Conservation (phyloP, 2,888 invertebrate species). For the Callyntrura guangdongensis region DNA sequence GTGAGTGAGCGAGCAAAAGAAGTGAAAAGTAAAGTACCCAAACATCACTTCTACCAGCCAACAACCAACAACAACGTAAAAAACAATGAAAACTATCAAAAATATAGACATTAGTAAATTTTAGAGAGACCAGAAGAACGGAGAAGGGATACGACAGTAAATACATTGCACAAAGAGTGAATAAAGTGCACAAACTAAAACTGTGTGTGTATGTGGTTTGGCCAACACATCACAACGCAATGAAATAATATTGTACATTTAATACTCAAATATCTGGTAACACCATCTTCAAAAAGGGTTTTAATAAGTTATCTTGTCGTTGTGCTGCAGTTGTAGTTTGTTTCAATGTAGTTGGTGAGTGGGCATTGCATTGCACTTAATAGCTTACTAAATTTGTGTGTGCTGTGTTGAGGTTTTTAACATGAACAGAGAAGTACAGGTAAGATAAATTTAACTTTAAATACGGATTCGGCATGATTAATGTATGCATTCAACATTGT, state of each 20-base stretch:
- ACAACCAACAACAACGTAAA: not conserved
- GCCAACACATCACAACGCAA: too few species aligned
- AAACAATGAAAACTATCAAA: not conserved
- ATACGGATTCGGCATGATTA: not conserved
- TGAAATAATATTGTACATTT: conserved; percentile 1
- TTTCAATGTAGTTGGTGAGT: not conserved
- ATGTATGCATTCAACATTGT: not conserved
- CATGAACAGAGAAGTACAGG: not conserved
- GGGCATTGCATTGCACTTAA: not conserved
- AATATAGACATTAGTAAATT: not conserved
- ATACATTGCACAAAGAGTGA: not conserved
- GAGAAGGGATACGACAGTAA: not conserved
- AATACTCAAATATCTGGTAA: not conserved
- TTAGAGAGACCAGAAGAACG: not conserved
- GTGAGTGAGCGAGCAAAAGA: not conserved
- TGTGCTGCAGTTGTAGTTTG: not conserved
- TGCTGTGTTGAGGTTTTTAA: conserved; percentile 3
- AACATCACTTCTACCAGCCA: not conserved
- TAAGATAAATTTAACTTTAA: not conserved
- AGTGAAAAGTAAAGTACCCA: conserved; percentile 26
- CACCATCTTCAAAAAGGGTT: not conserved
- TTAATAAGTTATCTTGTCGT: conserved; percentile 18
- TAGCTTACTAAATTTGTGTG: not conserved
- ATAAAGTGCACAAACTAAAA: not conserved
- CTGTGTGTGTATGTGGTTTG: not conserved